Evolutionary conservation across 2,113 vertebrate genomes (phyloP).

Genomic region (Phalacrocorax pelagicus): DNA sequence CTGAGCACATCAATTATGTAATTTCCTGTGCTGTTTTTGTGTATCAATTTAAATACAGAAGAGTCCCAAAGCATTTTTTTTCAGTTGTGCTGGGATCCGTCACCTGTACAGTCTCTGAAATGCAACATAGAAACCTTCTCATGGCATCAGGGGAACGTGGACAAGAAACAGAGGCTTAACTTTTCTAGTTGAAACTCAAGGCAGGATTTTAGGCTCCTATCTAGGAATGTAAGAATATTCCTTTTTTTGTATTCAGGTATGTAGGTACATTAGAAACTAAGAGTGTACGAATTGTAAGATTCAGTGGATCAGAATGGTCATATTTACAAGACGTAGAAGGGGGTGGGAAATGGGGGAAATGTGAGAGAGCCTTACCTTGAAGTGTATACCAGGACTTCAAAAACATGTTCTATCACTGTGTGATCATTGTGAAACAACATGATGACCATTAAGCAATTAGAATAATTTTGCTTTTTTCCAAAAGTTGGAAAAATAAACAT

Average conservation of each 20-base stretch:
- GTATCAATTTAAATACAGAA: not conserved
- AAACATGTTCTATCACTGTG: not conserved
- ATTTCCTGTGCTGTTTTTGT: not conserved
- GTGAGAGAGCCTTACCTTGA: not conserved
- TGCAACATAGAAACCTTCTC: not conserved
- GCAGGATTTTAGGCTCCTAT: not conserved
- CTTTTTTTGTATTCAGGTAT: not conserved
- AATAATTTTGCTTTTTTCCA: not conserved
- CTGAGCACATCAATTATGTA: rapidly evolving
- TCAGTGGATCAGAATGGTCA: not conserved
- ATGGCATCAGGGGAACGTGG: not conserved
- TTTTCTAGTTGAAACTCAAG: not conserved
- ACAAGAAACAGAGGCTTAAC: not conserved
- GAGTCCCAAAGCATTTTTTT: not conserved
- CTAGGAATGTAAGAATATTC: not conserved
- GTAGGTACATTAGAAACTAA: not conserved
- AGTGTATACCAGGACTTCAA: not conserved
- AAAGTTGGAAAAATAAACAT: not conserved
- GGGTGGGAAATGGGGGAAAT: not conserved
- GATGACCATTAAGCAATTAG: rapidly evolving
- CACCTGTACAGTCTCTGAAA: not conserved
- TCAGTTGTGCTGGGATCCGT: not conserved
- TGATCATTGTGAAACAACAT: not conserved
- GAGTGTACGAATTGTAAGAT: not conserved
- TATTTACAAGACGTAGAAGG: not conserved